These are phyloP conservation scores for Cacatua alba DNA, from an alignment of 2,113 vertebrate species.

Conservation along the genomic window DNA sequence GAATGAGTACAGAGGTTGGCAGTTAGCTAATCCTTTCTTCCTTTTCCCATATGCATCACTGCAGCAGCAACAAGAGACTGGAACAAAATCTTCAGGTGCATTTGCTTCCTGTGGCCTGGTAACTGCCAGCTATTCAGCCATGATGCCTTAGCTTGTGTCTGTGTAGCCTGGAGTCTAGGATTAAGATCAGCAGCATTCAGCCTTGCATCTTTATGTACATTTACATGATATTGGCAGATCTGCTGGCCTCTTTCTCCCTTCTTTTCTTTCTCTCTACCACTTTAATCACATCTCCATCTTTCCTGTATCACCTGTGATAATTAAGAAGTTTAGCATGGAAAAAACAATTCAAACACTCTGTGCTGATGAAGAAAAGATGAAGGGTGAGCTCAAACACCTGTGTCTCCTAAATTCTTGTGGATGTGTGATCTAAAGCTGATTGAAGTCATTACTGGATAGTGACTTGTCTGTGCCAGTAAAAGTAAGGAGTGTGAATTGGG, in stretches of 20 bases:
- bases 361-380: not conserved
- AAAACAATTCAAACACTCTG: not conserved
- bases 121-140: not conserved
- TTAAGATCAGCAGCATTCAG: not conserved
- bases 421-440: not conserved
- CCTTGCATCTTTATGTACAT: not conserved
- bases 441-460: not conserved
- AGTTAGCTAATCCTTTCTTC: not conserved
- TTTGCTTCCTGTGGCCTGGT: not conserved
- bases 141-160: not conserved
- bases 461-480: not conserved
- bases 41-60: not conserved
- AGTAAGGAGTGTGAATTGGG: not conserved
- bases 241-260: not conserved
- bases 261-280: not conserved
- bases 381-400: not conserved
- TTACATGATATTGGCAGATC: not conserved
- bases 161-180: not conserved
- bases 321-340: not conserved
- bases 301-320: not conserved
- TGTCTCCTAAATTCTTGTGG: not conserved
- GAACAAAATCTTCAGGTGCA: not conserved
- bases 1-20: not conserved
- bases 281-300: not conserved
- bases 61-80: not conserved